Evolutionary conservation across 2,113 vertebrate genomes (phyloP), one percentile per base, ranked within the genome.

Genomic region (Pseudorasbora parva): DNA sequence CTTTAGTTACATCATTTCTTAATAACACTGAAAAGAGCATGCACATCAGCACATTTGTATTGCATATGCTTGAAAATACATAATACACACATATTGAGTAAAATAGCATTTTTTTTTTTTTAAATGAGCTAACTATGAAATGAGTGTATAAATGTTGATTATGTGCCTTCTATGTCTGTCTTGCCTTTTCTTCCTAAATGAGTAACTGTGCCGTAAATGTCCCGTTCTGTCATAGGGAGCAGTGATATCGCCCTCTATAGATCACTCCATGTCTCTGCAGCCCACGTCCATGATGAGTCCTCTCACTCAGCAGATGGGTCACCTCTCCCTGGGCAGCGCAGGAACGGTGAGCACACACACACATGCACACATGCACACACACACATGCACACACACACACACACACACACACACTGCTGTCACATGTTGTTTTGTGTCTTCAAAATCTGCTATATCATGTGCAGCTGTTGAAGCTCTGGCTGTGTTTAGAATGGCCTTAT

Each of bases 221-320:
- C 25, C 5, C 73, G 27, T 37, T 82, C 41, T 89, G 73, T 80
- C 43, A 19, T 17, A 99, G 98, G 97, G 98, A 93, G 96, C 98
- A 86, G 96, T 99, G 89, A 88, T 99, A 94, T 98, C 98, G 89
- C 98, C 98, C 92, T 98, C 98, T 86, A 98, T 99, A 95, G 98
- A 99, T 91, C 97, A 96, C 73, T 96, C 97, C 82, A 95, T 99
- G 96, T 96, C 98, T 94, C 95, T 99, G 95, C 98, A 99, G 92
- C 97, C 96, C 2, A 86, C 97, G 3, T 97, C 97, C 0, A 96
- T 98, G 95, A 97, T 99, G 90, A 93, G 92, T 87, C 98, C 98
- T 47, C 92, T 99, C 88, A 90, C 97, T 69, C 98, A 99, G 94
- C 98, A 99, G 90, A 98, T 99, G 97, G 95, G 96, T 96, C 98